Conservation (phyloP, 2,113 vertebrate genomes). For the Toxostoma redivivum region DNA sequence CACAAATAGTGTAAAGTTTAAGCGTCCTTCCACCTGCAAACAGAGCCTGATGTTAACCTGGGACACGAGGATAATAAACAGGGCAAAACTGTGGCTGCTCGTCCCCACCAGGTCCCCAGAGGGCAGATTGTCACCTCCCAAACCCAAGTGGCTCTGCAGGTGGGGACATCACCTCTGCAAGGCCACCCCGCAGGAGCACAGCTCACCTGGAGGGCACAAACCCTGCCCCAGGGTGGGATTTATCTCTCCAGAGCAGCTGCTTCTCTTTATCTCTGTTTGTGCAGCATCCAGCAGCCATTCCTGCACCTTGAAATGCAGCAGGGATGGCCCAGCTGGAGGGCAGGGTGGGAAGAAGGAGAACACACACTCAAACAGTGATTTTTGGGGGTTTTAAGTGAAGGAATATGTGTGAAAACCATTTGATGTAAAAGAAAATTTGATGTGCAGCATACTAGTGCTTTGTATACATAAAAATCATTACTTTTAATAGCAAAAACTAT, state of each 20-base stretch:
- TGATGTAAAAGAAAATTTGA: background rate
- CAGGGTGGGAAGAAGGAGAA: background rate
- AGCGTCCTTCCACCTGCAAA: background rate
- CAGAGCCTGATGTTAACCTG: background rate
- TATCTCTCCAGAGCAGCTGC: background rate
- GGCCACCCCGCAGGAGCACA: background rate
- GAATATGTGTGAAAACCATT: background rate
- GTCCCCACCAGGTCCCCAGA: background rate
- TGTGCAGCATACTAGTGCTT: background rate
- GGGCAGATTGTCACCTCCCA: background rate
- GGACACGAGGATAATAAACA: background rate
- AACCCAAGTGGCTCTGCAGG: background rate
- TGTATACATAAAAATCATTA: background rate
- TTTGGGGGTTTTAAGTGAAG: background rate
- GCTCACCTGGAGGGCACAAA: background rate
- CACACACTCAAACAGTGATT: background rate
- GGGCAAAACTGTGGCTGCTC: background rate
- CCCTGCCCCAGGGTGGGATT: background rate
- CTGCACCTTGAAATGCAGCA: background rate
- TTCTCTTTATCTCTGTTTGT: constrained; percentile 4
- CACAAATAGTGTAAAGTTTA: background rate
- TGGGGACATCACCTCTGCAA: background rate
- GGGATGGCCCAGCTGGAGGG: background rate
- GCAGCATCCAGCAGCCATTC: background rate
- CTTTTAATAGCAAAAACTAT: background rate